Evolutionary conservation across 2,113 vertebrate genomes (phyloP), one percentile per base, ranked within the genome.

Genomic region (Halichoeres trimaculatus): DNA sequence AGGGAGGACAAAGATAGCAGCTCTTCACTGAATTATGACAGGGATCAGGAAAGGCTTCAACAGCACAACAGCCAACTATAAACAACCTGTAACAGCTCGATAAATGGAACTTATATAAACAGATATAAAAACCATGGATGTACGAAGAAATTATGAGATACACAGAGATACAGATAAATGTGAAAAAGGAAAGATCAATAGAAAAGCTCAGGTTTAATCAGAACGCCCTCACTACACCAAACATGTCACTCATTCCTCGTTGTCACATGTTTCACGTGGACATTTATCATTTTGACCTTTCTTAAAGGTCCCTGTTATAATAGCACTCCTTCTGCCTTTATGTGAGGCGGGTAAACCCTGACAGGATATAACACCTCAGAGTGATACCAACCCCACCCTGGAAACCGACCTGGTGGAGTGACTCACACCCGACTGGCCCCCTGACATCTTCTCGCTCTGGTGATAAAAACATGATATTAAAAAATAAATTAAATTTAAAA

Each of bases 11-110:
- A 73, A 51, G 52, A 36, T 24, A 16, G 24, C 10, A 10, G 8
- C 10, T 77, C 50, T 47, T 38, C 17, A 13, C 36, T 34, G 74
- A 9, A 70, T 54, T n/a, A 11, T 83, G 56, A 80, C 60, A 54
- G 14, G 54, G 57, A 63, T 19, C 59, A 76, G 59, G 43, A 22
- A 53, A 5, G 16, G 45, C 35, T 36, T 71, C 34, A 67, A 12
- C 23, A n/a, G 3, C 9, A 6, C 23, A 38, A 19, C 22, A 13
- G 24, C 14, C 13, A 57, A 56, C 35, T 43, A 19, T 20, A 41
- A 72, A 53, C 59, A 13, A 40, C 30, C 5, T 36, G 4, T 55
- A 13, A 16, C 16, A 11, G 20, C 1, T 11, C 8, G 26, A 73
- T 50, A 35, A 19, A 55, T 30, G 0, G 24, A 56, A 50, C 20